Conservation (phyloP, 1,140 invertebrate species). For the Parasteatoda tepidariorum region DNA sequence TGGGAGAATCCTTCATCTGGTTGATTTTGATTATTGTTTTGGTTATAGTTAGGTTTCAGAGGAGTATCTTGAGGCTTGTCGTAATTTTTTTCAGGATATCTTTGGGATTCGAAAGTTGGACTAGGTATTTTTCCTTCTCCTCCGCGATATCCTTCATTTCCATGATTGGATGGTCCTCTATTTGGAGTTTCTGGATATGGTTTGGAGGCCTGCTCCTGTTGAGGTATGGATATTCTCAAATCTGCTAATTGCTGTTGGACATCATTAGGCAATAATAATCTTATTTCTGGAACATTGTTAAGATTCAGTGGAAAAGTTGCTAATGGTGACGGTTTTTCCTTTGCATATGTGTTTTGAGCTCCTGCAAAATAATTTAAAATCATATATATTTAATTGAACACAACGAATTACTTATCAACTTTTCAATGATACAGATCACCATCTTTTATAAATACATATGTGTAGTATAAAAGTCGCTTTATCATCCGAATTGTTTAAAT, state of each 20-base stretch:
- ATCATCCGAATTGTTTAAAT: too few relatives aligned
- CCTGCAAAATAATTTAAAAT: background rate
- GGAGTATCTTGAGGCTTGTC: background rate
- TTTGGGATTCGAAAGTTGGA: slow-evolving; percentile 30
- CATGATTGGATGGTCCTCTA: background rate
- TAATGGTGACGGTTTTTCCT: slow-evolving; percentile 27
- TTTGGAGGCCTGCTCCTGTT: background rate
- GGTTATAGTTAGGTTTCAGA: background rate
- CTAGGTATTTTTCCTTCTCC: slow-evolving; percentile 3
- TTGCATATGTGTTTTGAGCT: background rate
- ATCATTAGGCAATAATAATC: slow-evolving; percentile 41
- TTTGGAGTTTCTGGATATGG: background rate
- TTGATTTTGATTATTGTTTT: background rate
- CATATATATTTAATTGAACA: too few relatives aligned
- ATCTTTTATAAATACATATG: too few relatives aligned
- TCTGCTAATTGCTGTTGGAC: slow-evolving; percentile 40
- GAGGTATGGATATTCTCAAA: background rate
- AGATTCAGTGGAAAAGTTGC: slow-evolving; percentile 21
- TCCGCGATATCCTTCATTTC: background rate
- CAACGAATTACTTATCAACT: too few relatives aligned
- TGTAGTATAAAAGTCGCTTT: too few relatives aligned
- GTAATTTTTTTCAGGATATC: background rate
- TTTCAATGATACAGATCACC: too few relatives aligned
- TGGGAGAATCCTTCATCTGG: slow-evolving; percentile 12
- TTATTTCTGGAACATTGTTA: slow-evolving; percentile 50